A percentile compares a stretch with the other conserved stretches of the same genome.
Conservation (phyloP, 1,140 invertebrate species). For the Brachionus angularis region DNA sequence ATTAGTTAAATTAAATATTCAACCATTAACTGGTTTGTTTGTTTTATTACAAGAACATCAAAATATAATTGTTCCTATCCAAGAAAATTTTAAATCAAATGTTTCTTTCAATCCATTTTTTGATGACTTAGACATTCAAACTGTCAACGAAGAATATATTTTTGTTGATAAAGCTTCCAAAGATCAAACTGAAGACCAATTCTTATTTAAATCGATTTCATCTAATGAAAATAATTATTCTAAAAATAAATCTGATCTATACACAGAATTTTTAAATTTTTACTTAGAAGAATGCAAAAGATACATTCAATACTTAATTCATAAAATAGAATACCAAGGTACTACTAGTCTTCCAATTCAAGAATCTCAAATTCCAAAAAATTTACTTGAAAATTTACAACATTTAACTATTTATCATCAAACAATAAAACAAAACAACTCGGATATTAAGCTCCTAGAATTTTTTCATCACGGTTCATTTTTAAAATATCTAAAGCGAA, state of each 20-base stretch:
- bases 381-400: background rate
- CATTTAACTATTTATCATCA: background rate
- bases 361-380: background rate
- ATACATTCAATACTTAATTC: background rate
- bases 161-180: slow-evolving; percentile 30
- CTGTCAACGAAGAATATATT: too few species aligned
- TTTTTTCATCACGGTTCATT: background rate
- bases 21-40: background rate
- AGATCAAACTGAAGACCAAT: slow-evolving; percentile 17
- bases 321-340: background rate
- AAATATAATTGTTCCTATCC: too few species aligned
- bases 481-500: slow-evolving; percentile 25
- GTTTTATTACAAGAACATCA: background rate
- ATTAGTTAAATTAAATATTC: slow-evolving; percentile 1
- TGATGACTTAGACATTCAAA: too few species aligned
- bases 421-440: background rate
- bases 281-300: slow-evolving; percentile 17
- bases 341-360: background rate
- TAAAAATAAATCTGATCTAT: background rate
- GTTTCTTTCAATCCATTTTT: too few species aligned
- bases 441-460: background rate
- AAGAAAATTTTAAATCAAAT: too few species aligned
- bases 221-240: too few species aligned
- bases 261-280: slow-evolving; percentile 13
- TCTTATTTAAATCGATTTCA: slow-evolving; percentile 17